A percentile compares a stretch with the other conserved stretches of the same genome.
These are phyloP conservation scores for Marcusenius ussheri DNA, from an alignment of 2,113 vertebrate species.

Conservation along the genomic window DNA sequence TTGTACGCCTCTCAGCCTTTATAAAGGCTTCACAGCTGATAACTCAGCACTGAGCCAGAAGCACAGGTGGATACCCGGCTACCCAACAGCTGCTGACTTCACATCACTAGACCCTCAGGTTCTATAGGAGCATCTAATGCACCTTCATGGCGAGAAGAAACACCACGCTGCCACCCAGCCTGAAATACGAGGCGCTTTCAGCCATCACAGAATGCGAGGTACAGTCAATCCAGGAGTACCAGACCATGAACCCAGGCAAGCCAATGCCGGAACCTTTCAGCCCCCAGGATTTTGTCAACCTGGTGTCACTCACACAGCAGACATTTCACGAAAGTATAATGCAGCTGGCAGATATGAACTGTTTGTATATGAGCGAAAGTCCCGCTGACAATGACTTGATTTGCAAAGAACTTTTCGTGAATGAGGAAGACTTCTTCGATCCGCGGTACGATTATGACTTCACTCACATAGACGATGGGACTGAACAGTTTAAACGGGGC, in stretches of 20 bases:
- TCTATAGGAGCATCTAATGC: neutral
- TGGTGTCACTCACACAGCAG: neutral
- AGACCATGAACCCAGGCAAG: no score
- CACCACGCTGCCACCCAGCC: neutral
- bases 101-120: neutral
- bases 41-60: neutral
- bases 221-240: neutral
- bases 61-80: neutral
- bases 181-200: conserved; percentile 22
- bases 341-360: no score
- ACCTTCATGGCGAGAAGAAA: neutral
- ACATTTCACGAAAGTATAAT: no score
- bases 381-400: neutral
- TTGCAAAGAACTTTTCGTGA: neutral
- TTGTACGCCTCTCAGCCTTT: neutral
- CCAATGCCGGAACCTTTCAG: neutral
- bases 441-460: conserved; percentile 29
- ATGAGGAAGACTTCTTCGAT: conserved; percentile 27
- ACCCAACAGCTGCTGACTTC: neutral
- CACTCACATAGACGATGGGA: neutral
- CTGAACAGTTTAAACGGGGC: conserved; percentile 26
- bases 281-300: neutral
- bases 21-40: neutral
- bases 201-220: conserved; percentile 14
- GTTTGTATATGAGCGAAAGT: neutral